Evolutionary conservation across 2,888 invertebrate genomes (phyloP), one percentile per base, ranked within the genome.

Genomic region (Seira musarum): DNA sequence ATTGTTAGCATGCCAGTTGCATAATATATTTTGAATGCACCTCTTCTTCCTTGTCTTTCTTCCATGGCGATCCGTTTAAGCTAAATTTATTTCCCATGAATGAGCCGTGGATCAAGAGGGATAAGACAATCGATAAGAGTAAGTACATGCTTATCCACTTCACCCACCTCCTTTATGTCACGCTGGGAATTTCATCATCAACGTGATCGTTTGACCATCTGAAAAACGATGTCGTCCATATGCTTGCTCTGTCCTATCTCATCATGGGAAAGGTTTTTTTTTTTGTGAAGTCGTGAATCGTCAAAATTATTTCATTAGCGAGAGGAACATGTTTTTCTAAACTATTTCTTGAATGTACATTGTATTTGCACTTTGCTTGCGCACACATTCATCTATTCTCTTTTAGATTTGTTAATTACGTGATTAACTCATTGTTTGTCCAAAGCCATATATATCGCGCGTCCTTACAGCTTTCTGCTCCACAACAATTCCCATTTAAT

Each of bases 361-460:
- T 30, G 30, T 30, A 30, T 2, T 5, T 8, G 8, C 30, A 30
- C 30, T 30, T n/a, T n/a, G n/a, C 30, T 5, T 8, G 2, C 30
- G 8, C 30, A 5, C 30, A 30, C 30, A 30, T 30, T 30, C 30
- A 30, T 30, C 60, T 8, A 60, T n/a, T 60, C 22, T 60, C n/a
- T 60, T 60, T 60, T 60, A 60, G 60, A 22, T 60, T 30, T 60
- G 60, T 60, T 60, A 60, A 60, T 60, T 60, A 60, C 22, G 60
- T 60, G 60, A 60, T 60, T 60, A 60, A 21, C 22, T 21, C 60
- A 60, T 60, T 60, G 60, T 60, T 60, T 60, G 22, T 60, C 60
- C 60, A 22, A 21, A 60, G 21, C 60, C 22, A 60, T 60, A 60
- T 60, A 60, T 21, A 60, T 60, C 17, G 53, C 53, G 53, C 53